Evolutionary conservation across 2,797 vertebrate genomes (phyloP).

Genomic region (Epinephelus awoara): DNA sequence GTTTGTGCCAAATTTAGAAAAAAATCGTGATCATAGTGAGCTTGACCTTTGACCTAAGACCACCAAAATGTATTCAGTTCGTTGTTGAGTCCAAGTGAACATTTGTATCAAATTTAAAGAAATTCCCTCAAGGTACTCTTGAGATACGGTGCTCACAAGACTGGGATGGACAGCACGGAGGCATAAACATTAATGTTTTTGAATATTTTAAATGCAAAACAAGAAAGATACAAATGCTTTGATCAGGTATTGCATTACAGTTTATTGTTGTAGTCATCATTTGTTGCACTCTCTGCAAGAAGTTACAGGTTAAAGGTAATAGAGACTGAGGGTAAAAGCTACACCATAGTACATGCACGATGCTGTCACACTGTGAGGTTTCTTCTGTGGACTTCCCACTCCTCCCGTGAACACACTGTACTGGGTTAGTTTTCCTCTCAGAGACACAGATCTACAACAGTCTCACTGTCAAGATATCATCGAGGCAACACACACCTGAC

Average conservation of each 20-base stretch:
- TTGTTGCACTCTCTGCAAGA: slow-evolving; percentile 70
- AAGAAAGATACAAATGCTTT: not conserved
- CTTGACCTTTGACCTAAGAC: too few relatives aligned
- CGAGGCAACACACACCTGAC: slow-evolving; percentile 58
- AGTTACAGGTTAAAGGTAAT: slow-evolving; percentile 74
- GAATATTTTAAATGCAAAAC: not conserved
- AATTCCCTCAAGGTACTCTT: too few relatives aligned
- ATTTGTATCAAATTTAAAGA: too few relatives aligned
- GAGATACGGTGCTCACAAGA: too few relatives aligned
- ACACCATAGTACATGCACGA: slow-evolving; percentile 82
- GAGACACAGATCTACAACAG: slow-evolving; percentile 43
- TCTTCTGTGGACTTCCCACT: slow-evolving; percentile 33
- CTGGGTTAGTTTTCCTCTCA: slow-evolving; percentile 30
- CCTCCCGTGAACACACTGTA: slow-evolving; percentile 17
- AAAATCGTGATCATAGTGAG: too few relatives aligned
- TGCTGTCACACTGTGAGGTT: slow-evolving; percentile 60
- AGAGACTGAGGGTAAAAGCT: slow-evolving; percentile 76
- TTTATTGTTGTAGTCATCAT: slow-evolving; percentile 81
- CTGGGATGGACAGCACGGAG: too few relatives aligned
- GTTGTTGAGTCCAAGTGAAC: too few relatives aligned
- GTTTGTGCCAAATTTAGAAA: too few relatives aligned
- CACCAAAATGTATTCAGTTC: too few relatives aligned
- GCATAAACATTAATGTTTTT: not conserved
- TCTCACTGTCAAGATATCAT: slow-evolving; percentile 26
- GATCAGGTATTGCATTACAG: slow-evolving; percentile 69